Evolutionary conservation across 2,797 vertebrate genomes (phyloP).

Genomic region (Enteromius fasciolatus): DNA sequence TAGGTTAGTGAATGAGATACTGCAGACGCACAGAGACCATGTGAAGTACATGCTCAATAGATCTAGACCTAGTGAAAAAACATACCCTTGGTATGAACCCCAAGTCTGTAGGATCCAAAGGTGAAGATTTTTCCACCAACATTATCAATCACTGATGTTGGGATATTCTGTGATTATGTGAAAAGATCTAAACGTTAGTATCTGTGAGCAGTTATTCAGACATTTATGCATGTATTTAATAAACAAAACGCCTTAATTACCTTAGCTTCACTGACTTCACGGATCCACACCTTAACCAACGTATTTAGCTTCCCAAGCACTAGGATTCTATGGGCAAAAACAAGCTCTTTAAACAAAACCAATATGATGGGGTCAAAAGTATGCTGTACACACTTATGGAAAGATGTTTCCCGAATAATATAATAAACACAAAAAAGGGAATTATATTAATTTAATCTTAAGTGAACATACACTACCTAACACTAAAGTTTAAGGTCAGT

Average conservation of each 20-base stretch:
- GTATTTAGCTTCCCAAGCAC: slow-evolving; percentile 89
- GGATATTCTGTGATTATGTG: slow-evolving; percentile 82
- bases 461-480: not conserved
- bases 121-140: slow-evolving; percentile 91
- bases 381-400: not conserved
- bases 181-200: not conserved
- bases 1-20: not conserved
- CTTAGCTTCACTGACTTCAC: slow-evolving; percentile 87
- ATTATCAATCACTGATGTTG: slow-evolving; percentile 83
- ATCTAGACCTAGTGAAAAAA: slow-evolving; percentile 39
- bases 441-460: not conserved
- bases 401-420: not conserved
- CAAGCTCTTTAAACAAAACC: not conserved
- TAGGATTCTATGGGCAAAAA: slow-evolving; percentile 78
- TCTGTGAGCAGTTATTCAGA: not conserved
- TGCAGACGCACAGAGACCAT: not conserved
- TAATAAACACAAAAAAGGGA: not conserved
- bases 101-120: slow-evolving; percentile 90
- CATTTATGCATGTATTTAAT: not conserved
- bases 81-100: slow-evolving; percentile 90
- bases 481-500: not conserved
- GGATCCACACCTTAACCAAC: slow-evolving; percentile 89
- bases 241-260: slow-evolving; percentile 66
- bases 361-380: not conserved
- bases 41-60: not conserved